Evolutionary conservation across 2,888 invertebrate species (phyloP).

Genomic region (Hydroisotoma schaefferi): DNA sequence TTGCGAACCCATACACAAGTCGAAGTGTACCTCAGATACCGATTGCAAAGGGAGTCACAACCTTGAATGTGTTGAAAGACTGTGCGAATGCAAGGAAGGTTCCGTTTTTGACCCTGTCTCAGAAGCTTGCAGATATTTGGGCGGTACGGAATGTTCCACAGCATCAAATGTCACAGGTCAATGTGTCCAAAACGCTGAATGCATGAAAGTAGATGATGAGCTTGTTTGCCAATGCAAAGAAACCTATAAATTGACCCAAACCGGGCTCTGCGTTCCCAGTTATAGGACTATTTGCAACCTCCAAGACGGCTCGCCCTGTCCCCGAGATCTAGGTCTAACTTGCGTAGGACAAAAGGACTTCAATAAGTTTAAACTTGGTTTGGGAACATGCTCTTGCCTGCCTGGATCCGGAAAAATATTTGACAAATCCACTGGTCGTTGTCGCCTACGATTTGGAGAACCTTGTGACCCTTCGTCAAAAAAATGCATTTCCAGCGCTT

Average conservation of each 20-base stretch:
- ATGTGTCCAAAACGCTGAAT: slow-evolving; percentile 1
- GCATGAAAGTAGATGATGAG: background rate
- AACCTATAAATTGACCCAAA: background rate
- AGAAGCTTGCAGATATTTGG: background rate
- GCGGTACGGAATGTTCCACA: background rate
- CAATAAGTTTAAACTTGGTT: background rate
- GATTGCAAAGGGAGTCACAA: background rate
- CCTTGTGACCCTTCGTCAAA: background rate
- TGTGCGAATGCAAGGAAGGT: slow-evolving; percentile 3
- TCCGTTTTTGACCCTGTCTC: background rate
- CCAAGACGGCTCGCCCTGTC: background rate
- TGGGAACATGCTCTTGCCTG: background rate
- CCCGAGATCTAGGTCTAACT: background rate
- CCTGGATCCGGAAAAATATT: background rate
- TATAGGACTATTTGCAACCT: background rate
- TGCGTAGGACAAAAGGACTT: background rate
- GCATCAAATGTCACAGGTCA: no score
- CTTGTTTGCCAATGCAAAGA: background rate
- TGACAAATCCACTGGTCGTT: background rate
- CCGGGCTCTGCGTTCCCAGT: background rate
- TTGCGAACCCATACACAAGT: background rate
- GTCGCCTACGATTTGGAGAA: background rate
- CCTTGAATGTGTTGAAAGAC: background rate
- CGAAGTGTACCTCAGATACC: background rate
- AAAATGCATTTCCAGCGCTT: background rate